Evolutionary conservation across 2,797 vertebrate species (phyloP), one percentile per base, ranked within the genome.

Genomic region (Ptychadena robeensis): DNA sequence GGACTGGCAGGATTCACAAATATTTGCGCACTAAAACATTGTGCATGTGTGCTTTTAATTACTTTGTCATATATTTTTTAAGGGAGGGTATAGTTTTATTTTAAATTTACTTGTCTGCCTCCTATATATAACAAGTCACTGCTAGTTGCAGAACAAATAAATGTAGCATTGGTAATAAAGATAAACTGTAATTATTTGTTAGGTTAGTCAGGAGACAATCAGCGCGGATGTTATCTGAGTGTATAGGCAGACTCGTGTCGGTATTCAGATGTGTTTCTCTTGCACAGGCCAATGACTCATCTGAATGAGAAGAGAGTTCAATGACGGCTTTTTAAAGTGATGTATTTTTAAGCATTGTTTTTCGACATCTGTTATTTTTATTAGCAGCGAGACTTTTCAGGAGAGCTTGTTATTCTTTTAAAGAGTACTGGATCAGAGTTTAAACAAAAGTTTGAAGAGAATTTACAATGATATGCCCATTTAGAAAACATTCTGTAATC

Each of bases 321-420:
- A 30, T 61, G 76, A 59, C 28, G 38, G 37, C 1, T 38, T 71
- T 48, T 71, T 30, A 37, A 61, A 27, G 59, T 73, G 28, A 59
- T 57, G 44, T 53, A 34, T 73, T 73, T 57, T 59, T 57, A 73
- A 48, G 59, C 61, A 77, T 67, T 61, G 59, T 67, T 78, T 69
- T 44, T 32, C 34, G n/a, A 34, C 76, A 78, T 64, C 40, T 48
- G 63, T 59, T 78, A 67, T 78, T 66, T 75, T 75, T 14, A 64
- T 37, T 61, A 35, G 73, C 32, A 64, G 35, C 30, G 32, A 75
- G 32, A 75, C 22, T 28, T 64, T 75, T 12, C 9, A 31, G 65
- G 12, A 53, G 11, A 10, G 25, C 59, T 61, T 71, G 69, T 71
- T 71, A 30, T 44, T 71, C n/a, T 37, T 15, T 2, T 28, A 31